Evolutionary conservation across 2,888 invertebrate species (phyloP), one percentile per base, ranked within the genome.

Genomic region (Pandemis corylana): DNA sequence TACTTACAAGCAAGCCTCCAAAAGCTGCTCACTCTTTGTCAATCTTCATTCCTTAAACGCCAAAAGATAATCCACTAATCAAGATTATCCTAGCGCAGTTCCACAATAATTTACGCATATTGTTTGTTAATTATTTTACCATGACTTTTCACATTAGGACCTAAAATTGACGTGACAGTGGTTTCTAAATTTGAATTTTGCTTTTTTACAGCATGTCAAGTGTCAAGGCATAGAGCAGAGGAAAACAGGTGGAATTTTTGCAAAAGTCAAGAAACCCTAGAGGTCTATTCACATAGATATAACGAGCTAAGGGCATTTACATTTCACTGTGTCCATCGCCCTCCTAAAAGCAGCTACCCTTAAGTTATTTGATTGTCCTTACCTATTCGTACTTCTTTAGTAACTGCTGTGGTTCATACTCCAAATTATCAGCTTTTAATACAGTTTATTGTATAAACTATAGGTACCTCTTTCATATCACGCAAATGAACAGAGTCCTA

Each of bases 51-150:
- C 28, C 64, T 84, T 81, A 91, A 70, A 92, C 77, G 78, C 86
- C 79, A 77, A 91, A 90, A 76, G 89, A 90, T 79, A 91, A 88
- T 81, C 90, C 90, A 76, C 89, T 89, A 71, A 91, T 78, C 80
- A 89, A 82, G 83, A 92, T 89, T 84, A 93, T 90, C 82, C 86
- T 88, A 76, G 89, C 90, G 76, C 90, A 85, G 81, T 92, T 93
- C 89, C 89, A 93, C 89, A 91, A 76, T 77, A 93, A 92, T 91
- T 93, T 93, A 81, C 81, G 84, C 91, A 90, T 91, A 82, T 83
- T 90, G 78, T 76, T 79, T 72, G 51, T 76, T 76, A 69, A 75
- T 74, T 69, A 77, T 77, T 77, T 72, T 69, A 77, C 78, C 78
- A 72, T 79, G 78, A 53, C 51, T 68, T 72, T 77, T 63, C 71